Evolutionary conservation across 2,888 invertebrate genomes (phyloP).

Genomic region (Meiosimyza platycephala): DNA sequence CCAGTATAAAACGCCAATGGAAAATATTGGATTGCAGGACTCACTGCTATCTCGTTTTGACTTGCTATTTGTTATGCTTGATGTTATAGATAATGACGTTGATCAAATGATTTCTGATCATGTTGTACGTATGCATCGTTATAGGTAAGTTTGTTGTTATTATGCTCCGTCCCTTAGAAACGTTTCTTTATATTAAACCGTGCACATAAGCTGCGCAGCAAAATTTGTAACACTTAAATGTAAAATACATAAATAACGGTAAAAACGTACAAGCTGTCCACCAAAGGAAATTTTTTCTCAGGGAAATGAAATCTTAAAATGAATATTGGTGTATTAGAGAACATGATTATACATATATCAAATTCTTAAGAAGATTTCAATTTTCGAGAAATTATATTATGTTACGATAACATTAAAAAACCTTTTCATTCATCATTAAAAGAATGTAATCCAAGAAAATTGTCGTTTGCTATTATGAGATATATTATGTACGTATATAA

Average conservation of each 20-base stretch:
- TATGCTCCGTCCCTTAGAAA: too few species aligned
- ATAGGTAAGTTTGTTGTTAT: conserved; percentile 70
- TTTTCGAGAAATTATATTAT: too few species aligned
- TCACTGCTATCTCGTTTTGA: conserved; percentile 98
- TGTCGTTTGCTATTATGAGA: too few species aligned
- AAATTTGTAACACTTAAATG: neutral
- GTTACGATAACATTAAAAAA: too few species aligned
- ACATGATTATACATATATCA: too few species aligned
- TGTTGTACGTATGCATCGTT: conserved; percentile 97
- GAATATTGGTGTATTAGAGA: too few species aligned
- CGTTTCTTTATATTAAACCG: neutral
- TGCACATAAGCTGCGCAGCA: neutral
- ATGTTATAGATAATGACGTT: conserved; percentile 88
- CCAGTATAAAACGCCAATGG: conserved; percentile 99
- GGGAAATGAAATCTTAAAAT: too few species aligned
- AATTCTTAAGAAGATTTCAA: too few species aligned
- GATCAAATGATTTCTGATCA: conserved; percentile 96
- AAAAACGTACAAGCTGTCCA: too few species aligned
- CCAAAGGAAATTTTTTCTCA: neutral
- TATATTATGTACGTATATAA: too few species aligned
- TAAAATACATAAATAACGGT: neutral
- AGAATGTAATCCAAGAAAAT: too few species aligned
- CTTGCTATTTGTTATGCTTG: conserved; percentile 96
- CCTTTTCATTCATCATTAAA: too few species aligned
- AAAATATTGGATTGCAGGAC: conserved; percentile 98